Evolutionary conservation across 2,113 vertebrate genomes (phyloP), one percentile per base, ranked within the genome.

Genomic region (Alethe castanea): DNA sequence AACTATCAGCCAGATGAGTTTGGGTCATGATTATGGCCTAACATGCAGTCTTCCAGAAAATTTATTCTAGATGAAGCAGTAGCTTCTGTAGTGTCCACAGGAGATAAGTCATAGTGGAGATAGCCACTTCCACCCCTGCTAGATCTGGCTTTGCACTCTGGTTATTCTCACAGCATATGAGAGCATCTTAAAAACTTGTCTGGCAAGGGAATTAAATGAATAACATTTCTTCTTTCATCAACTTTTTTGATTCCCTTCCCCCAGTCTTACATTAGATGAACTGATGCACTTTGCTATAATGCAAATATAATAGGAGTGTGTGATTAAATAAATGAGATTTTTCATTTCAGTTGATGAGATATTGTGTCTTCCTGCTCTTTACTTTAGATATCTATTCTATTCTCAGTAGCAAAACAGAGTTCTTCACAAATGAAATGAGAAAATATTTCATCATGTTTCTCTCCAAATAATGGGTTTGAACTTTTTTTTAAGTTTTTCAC

Each of bases 301-400:
- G 67, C 86, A 88, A 93, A 86, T 85, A 64, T 56, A 77, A 54
- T 45, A 86, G 28, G 33, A 91, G 7, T 23, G 12, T 88, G 67
- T 89, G 70, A 90, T 90, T 73, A 77, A 12, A 66, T 50, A 95
- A 77, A 88, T 82, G 40, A 90, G 64, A 88, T 73, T 80, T 93
- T 95, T 93, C 74, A 62, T 64, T 80, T 66, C 42, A 62, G 4
- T 42, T 59, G 62, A 64, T 62, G 35, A 92, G 62, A 80, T 42
- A n/a, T 36, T 69, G 33, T 92, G 66, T 90, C 66, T 86, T 29
- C 9, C 12, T 93, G 44, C 11, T 82, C 28, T 93, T 82, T 57
- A 36, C 26, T 54, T 17, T 57, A 56, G 36, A 25, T 38, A 38
- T 40, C 22, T 64, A 4, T 81, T 72, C 71, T 35, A 40, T 61